Base-by-base conservation (phyloP, 2,113 vertebrate genomes). In the Lichenostomus cassidix region DNA sequence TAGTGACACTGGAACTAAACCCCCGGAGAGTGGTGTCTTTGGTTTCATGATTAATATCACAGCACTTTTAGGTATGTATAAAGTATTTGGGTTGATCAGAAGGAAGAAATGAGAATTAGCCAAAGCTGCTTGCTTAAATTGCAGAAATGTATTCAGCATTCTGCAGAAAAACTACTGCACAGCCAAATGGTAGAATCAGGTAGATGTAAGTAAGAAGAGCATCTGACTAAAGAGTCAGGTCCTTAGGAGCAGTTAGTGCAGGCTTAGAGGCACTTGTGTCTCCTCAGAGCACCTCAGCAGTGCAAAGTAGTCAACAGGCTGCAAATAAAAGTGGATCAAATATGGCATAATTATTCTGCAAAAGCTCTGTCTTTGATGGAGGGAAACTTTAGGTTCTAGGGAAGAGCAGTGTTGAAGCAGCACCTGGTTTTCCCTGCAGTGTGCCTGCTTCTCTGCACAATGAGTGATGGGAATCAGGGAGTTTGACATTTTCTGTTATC, bases 21-120 rank as follows among this genome's bases (percentile, higher is more conserved):
- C 99, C 67, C 99, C 99, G 3, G 99, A 99, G 93, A 99, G 99
- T 39, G 98, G 99, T 55, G 96, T 99, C 59, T 99, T 99, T 96
- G 98, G 99, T 41, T 97, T 99, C 96, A 99, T 99, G 99, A 98
- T 99, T 46, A 98, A 98, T 78, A 97, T 99, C 87, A 98, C 98
- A 50, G 98, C 99, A 42, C 98, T 99, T 96, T 97, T 99, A 98
- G 99, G 99, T 99, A 98, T 82, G 98, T 96, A 73, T 67, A 21
- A 86, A 19, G 7, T 77, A 44, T 67, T 80, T 67, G 33, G 22
- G 55, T 77, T 63, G 28, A 67, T 19, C 50, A 75, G 21, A 79
- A 46, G 24, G 71, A 50, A 49, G 15, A 59, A 64, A 82, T 27
- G 11, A 71, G 50, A 92, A 68, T 41, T 73, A 60, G 25, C 41